Percentiles rank a stretch among this genome's conserved stretches.
These are phyloP conservation scores for Bufo bufo DNA, from an alignment of 2,113 vertebrate genomes.

Conservation along the genomic window DNA sequence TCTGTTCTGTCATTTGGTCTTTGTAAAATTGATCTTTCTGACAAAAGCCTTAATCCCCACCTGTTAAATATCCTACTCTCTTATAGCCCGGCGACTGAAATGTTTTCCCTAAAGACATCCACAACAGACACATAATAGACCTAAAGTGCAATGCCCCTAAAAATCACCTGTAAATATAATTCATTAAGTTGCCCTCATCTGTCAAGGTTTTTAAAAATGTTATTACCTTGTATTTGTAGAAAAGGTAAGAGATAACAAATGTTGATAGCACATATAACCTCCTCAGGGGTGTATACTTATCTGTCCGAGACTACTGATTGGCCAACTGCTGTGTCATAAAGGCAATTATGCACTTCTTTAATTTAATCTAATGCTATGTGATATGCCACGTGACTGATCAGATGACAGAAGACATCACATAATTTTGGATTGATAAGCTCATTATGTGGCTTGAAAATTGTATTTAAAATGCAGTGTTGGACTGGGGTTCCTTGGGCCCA, in stretches of 20 bases:
- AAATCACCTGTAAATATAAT: not conserved
- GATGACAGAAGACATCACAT: too few species aligned
- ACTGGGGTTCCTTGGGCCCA: too few species aligned
- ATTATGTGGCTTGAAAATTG: too few species aligned
- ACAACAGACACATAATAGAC: not conserved
- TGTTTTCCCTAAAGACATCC: not conserved
- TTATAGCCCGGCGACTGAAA: not conserved
- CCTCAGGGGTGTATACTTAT: not conserved
- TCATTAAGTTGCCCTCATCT: not conserved
- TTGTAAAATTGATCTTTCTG: constrained; percentile 16
- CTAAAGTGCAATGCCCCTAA: not conserved
- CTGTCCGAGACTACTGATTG: not conserved
- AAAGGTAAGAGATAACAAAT: not conserved
- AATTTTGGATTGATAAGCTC: too few species aligned
- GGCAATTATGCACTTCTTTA: not conserved
- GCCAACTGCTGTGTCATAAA: not conserved
- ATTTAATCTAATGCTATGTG: too few species aligned
- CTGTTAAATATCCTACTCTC: constrained; percentile 7
- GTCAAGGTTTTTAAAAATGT: not conserved
- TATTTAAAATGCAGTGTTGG: not conserved
- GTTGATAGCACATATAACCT: not conserved
- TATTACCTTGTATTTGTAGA: not conserved
- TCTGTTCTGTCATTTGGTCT: constrained; percentile 27
- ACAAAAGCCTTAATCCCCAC: constrained; percentile 26
- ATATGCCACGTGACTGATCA: too few species aligned